Percentiles rank a stretch among this genome's conserved stretches.
phyloP scores from a whole-genome alignment of 2,888 invertebrate genomes.

The Drosophila seclusa region DNA sequence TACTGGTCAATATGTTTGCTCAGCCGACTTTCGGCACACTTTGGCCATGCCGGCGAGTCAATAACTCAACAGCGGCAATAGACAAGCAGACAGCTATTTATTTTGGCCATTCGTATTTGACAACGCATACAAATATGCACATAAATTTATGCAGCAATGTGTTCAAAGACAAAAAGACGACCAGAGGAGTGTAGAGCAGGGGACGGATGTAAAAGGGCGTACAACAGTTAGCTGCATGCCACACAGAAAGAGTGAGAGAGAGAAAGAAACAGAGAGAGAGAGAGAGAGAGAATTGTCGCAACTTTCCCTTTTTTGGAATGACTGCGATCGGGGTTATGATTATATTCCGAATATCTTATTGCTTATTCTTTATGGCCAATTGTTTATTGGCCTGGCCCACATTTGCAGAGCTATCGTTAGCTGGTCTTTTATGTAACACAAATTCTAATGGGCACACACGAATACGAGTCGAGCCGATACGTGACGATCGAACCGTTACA shows the following conservation, averaged over 20 bases:
- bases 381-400: slow-evolving; percentile 47
- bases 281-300: slow-evolving; percentile 55
- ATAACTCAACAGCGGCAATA: slow-evolving; percentile 50
- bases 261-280: slow-evolving; percentile 20
- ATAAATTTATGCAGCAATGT: slow-evolving; percentile 65
- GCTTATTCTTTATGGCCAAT: slow-evolving; percentile 31
- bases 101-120: slow-evolving; percentile 62
- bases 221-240: slow-evolving; percentile 55
- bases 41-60: slow-evolving; percentile 48
- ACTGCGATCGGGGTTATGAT: slow-evolving; percentile 61
- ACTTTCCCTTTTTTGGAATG: slow-evolving; percentile 73
- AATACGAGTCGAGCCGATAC: slow-evolving; percentile 6
- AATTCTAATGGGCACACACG: slow-evolving; percentile 51
- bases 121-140: slow-evolving; percentile 62
- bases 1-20: slow-evolving; percentile 68
- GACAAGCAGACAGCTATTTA: slow-evolving; percentile 53
- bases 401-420: slow-evolving; percentile 39
- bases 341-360: slow-evolving; percentile 23
- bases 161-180: not conserved
- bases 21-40: slow-evolving; percentile 64
- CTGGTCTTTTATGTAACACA: slow-evolving; percentile 48
- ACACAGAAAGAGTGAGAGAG: slow-evolving; percentile 24
- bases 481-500: slow-evolving; percentile 29
- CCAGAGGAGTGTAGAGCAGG: not conserved
- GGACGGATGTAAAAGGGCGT: slow-evolving; percentile 30